Conservation (phyloP, 1,140 invertebrate species). For the Neotoxoptera formosana region DNA sequence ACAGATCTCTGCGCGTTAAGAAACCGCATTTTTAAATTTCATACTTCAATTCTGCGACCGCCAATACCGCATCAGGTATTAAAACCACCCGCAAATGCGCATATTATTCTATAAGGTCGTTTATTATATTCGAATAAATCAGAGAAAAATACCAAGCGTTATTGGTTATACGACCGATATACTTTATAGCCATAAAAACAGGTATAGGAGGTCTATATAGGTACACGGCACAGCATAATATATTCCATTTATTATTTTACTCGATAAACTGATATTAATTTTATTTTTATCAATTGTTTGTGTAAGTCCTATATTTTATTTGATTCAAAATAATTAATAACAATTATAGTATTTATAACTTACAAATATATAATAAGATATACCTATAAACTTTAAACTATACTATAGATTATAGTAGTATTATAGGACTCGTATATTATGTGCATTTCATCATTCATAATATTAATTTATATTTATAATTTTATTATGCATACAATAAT, state of each 20-base stretch:
- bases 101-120: background rate
- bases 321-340: background rate
- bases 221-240: background rate
- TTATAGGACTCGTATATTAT: background rate
- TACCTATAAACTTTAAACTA: too few relatives aligned
- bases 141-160: background rate
- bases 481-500: background rate
- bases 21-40: slow-evolving; percentile 44
- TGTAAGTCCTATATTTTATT: background rate
- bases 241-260: background rate
- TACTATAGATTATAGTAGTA: background rate
- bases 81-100: background rate
- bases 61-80: background rate
- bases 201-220: background rate
- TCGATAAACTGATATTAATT: background rate
- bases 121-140: slow-evolving; percentile 14
- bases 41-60: background rate
- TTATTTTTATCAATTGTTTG: background rate
- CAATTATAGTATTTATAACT: background rate
- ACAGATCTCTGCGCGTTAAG: background rate
- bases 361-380: too few relatives aligned
- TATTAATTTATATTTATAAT: background rate
- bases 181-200: background rate
- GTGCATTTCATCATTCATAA: background rate
- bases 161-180: background rate